Conservation (phyloP, 2,888 invertebrate species). For the Artemia sinica region DNA sequence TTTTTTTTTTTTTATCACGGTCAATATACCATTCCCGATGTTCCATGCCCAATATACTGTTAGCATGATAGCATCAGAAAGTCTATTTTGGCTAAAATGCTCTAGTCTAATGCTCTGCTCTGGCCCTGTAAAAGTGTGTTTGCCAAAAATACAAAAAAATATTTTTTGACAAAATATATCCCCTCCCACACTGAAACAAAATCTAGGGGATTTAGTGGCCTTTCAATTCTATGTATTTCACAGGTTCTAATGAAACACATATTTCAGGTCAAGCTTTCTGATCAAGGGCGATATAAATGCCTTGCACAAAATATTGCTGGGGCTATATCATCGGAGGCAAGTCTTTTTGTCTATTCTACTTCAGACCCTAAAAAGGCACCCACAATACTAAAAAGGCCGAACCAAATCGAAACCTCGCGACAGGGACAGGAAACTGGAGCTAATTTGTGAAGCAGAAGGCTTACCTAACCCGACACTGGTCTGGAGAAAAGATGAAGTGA, state of each 20-base stretch:
- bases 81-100: too few relatives aligned
- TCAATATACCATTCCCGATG: too few relatives aligned
- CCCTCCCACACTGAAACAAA: too few relatives aligned
- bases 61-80: too few relatives aligned
- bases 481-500: conserved; percentile 64
- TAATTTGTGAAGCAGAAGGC: conserved; percentile 68
- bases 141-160: too few relatives aligned
- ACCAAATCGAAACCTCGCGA: neutral
- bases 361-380: neutral
- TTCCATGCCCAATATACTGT: too few relatives aligned
- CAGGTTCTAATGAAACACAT: neutral
- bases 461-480: conserved; percentile 53
- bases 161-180: too few relatives aligned
- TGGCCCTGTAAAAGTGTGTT: too few relatives aligned
- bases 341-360: conserved; percentile 27
- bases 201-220: too few relatives aligned
- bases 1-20: too few relatives aligned
- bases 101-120: too few relatives aligned
- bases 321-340: conserved; percentile 47
- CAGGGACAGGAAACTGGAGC: conserved; percentile 40
- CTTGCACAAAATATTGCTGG: conserved; percentile 59
- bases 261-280: conserved; percentile 16
- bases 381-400: neutral
- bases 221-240: too few relatives aligned
- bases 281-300: conserved; percentile 50